These are phyloP conservation scores for Xyrauchen texanus DNA, from an alignment of 2,113 vertebrate genomes.

Conservation along the genomic window DNA sequence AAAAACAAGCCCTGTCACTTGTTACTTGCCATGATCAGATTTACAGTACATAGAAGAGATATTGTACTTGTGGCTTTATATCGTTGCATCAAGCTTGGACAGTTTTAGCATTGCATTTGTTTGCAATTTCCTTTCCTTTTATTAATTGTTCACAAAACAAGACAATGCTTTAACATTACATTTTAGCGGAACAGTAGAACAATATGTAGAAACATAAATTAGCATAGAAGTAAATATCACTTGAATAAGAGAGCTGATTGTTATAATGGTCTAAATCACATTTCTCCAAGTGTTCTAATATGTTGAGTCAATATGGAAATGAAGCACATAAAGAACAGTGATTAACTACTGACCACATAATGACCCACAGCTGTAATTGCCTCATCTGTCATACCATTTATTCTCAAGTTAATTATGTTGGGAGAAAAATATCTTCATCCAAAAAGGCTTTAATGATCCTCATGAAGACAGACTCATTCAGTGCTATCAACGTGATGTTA, in stretches of 20 bases:
- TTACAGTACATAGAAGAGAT: too few relatives aligned
- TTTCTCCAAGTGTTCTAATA: slow-evolving; percentile 29
- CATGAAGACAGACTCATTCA: slow-evolving; percentile 15
- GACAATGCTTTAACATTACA: background rate
- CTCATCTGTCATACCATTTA: slow-evolving; percentile 62
- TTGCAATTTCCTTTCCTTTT: background rate
- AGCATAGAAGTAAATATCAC: background rate
- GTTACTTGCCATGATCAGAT: too few relatives aligned
- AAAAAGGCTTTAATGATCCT: slow-evolving; percentile 36
- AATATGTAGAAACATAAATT: background rate
- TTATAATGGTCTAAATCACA: slow-evolving; percentile 14
- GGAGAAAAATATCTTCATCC: slow-evolving; percentile 31
- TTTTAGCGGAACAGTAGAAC: background rate
- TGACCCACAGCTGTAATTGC: slow-evolving; percentile 64
- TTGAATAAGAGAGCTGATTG: background rate
- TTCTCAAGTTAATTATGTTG: slow-evolving; percentile 63
- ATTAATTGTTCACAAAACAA: background rate
- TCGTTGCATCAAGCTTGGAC: too few relatives aligned
- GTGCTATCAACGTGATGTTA: slow-evolving; percentile 12
- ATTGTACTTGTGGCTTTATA: too few relatives aligned
- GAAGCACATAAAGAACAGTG: slow-evolving; percentile 59
- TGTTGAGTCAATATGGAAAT: slow-evolving; percentile 43
- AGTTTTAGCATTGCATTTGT: too few relatives aligned
- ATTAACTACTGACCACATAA: slow-evolving; percentile 60
- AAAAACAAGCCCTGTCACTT: too few relatives aligned